Percentiles rank a stretch among this genome's conserved stretches.
phyloP scores from a whole-genome alignment of 2,888 invertebrate species.

The Scaptomyza caliginosa region DNA sequence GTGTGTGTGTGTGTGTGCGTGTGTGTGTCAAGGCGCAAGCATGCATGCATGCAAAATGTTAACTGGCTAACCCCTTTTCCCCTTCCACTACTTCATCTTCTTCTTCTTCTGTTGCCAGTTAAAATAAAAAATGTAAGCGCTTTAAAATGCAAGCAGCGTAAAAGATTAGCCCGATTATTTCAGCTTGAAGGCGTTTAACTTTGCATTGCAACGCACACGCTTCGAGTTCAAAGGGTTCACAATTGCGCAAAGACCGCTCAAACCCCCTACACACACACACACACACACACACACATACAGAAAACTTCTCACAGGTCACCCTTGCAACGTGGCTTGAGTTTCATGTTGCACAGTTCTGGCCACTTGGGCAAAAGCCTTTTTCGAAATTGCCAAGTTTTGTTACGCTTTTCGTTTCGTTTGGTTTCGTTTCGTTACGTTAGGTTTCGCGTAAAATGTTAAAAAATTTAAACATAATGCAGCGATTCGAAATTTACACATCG shows the following conservation, averaged over 20 bases:
- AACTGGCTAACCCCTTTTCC: constrained; percentile 10
- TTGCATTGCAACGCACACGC: constrained; percentile 53
- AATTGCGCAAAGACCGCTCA: constrained; percentile 1
- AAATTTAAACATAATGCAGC: constrained; percentile 45
- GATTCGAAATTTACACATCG: constrained; percentile 72
- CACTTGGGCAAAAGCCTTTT: constrained; percentile 22
- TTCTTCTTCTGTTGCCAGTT: not conserved
- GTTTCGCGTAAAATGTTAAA: constrained; percentile 32
- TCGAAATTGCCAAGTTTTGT: constrained; percentile 25
- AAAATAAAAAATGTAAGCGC: constrained; percentile 41
- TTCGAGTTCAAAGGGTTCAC: constrained; percentile 74
- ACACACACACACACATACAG: not conserved
- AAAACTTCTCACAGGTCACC: not conserved
- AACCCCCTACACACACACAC: not conserved
- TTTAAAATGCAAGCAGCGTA: constrained; percentile 83
- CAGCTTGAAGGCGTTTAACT: constrained; percentile 64
- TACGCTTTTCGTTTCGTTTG: constrained; percentile 37
- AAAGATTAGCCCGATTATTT: constrained; percentile 80
- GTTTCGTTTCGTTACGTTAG: constrained; percentile 39
- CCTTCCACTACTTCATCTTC: not conserved
- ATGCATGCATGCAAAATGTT: constrained; percentile 69
- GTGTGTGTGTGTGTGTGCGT: not conserved
- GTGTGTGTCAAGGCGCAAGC: constrained; percentile 29
- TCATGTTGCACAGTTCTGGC: constrained; percentile 18
- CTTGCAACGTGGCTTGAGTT: constrained; percentile 50